Base-by-base conservation (phyloP, 2,797 vertebrate genomes). In the Anniella stebbinsi region DNA sequence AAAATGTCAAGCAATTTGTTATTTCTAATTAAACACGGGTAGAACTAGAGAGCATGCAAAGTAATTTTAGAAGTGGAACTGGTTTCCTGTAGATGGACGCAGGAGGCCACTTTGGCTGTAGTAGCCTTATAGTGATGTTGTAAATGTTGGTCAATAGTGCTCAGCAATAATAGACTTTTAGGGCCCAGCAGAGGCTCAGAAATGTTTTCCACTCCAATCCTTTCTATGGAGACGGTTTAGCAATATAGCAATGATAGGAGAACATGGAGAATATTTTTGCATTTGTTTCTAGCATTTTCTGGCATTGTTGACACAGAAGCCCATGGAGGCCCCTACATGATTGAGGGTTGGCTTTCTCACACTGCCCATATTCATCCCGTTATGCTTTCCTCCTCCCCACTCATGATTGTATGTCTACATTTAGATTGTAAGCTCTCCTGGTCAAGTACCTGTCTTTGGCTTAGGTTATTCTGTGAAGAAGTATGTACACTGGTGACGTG, bases 1-100 rank as follows among this genome's bases (percentile, higher is more conserved):
- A 95, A 92, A 96, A 95, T 93, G 95, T 93, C 92, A 86, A 93
- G 81, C 81, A 93, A 76, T 0, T 93, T 92, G 88, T 92, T 95
- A 91, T 91, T 95, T 86, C 86, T 95, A 96, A 96, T 96, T 96
- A 92, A 96, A 96, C 92, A 96, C 1, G 93, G 93, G 67, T 51
- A 87, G 88, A 87, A 91, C 86, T 41, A 89, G 92, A 75, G 92
- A 95, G 92, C 54, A 54, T 85, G 84, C 89, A 86, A 54, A 94
- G 90, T 93, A 87, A 45, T 92, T 84, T 92, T 75, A 33, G 18
- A 36, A 86, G 36, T 82, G 12, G 69, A 92, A 88, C 88, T 91
- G 87, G 90, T 83, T 69, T 92, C 70, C 81, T 72, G 67, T 0
- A 0, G 80, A 87, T 77, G 38, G 67, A 88, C 80, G 0, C 17